These are phyloP conservation scores for Hipposideros larvatus DNA, from an alignment of 2,797 vertebrate species.

Conservation along the genomic window DNA sequence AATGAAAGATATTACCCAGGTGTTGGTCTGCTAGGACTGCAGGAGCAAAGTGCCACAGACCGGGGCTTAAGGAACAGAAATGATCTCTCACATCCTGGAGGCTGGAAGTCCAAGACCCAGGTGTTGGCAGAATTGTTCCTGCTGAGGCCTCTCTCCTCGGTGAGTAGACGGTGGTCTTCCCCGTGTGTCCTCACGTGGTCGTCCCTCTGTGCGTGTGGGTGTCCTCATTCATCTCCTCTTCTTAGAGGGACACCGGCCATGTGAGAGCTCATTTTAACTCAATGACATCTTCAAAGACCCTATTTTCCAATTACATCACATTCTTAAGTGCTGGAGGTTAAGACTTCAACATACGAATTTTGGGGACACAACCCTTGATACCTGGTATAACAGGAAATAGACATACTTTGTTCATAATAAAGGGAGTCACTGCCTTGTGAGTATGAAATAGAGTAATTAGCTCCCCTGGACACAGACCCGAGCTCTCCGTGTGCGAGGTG, in stretches of 20 bases:
- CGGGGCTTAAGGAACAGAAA: too few species aligned
- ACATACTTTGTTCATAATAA: background rate
- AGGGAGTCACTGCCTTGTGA: background rate
- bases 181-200: background rate
- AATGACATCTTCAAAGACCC: background rate
- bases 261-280: background rate
- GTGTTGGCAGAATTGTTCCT: accelerated
- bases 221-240: background rate
- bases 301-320: background rate
- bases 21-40: accelerated
- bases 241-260: background rate
- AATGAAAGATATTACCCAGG: too few species aligned
- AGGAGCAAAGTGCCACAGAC: accelerated
- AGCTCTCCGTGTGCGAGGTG: accelerated
- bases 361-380: accelerated
- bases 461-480: accelerated
- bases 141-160: background rate
- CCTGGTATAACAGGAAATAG: background rate
- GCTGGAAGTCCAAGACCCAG: accelerated
- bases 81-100: background rate
- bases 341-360: background rate
- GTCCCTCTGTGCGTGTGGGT: accelerated
- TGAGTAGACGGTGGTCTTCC: background rate
- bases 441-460: background rate
- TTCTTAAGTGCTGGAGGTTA: background rate